phyloP scores from a whole-genome alignment of 2,797 vertebrate genomes.

The Macropodus opercularis region DNA sequence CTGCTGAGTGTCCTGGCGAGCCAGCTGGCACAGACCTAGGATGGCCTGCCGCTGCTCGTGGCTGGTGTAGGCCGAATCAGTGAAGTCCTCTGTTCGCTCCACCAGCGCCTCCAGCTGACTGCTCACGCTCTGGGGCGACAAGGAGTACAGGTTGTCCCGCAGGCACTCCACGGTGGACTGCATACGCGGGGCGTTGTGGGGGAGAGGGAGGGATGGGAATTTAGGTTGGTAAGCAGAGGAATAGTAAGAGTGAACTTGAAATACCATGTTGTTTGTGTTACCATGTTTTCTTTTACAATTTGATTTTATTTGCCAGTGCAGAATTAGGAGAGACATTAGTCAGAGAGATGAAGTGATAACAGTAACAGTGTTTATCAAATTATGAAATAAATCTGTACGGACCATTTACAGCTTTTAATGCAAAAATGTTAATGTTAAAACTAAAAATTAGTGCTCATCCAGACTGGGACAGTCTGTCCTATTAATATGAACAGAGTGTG shows the following conservation, averaged over 20 bases:
- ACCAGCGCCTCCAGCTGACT: constrained; percentile 88
- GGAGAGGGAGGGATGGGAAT: background rate
- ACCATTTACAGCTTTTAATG: constrained; percentile 12
- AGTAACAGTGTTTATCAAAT: constrained; percentile 13
- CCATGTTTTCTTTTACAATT: too few species aligned
- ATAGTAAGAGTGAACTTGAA: background rate
- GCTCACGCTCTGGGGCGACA: constrained; percentile 86
- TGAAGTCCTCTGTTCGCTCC: constrained; percentile 96
- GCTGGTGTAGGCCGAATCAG: constrained; percentile 96
- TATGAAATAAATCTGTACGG: constrained; percentile 17
- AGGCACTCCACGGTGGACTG: constrained; percentile 91
- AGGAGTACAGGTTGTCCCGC: constrained; percentile 87
- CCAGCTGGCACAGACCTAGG: constrained; percentile 88
- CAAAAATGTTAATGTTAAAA: background rate
- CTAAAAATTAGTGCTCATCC: background rate
- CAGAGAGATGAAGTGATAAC: constrained; percentile 26
- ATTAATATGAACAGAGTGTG: background rate
- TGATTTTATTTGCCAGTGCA: constrained; percentile 29
- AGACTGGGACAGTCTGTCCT: background rate
- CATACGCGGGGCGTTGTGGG: background rate
- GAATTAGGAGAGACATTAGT: constrained; percentile 16
- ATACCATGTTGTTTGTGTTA: too few species aligned
- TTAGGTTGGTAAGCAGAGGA: constrained; percentile 30
- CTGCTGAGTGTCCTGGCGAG: constrained; percentile 90
- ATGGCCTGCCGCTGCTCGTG: constrained; percentile 96